A percentile compares a stretch with the other conserved stretches of the same genome.
Conservation (phyloP, 2,113 vertebrate genomes). For the Chloropsis hardwickii region DNA sequence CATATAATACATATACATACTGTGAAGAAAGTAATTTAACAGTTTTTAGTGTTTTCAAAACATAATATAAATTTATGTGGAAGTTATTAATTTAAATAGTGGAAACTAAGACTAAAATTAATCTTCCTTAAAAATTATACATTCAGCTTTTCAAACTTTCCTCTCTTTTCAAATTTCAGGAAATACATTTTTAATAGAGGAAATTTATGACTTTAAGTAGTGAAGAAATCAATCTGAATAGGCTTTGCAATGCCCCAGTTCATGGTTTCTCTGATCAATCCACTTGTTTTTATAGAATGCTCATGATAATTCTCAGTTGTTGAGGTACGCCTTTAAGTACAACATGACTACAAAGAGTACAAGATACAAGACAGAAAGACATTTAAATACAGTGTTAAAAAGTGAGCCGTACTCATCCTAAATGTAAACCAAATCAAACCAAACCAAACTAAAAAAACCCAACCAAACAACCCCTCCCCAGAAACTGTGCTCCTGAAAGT, state of each 20-base stretch:
- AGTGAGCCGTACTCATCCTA: not conserved
- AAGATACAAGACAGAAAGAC: not conserved
- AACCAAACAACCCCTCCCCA: not conserved
- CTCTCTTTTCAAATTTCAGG: not conserved
- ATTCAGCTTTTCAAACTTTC: not conserved
- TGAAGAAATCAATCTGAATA: not conserved
- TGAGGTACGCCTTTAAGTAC: not conserved
- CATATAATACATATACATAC: too few species aligned
- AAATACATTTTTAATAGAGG: not conserved
- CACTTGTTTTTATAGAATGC: not conserved
- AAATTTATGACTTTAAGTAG: not conserved
- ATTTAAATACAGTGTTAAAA: not conserved
- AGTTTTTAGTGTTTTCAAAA: not conserved
- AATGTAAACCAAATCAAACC: not conserved
- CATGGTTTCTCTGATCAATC: not conserved
- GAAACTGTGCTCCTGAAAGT: not conserved
- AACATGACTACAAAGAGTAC: not conserved
- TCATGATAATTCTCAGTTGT: not conserved
- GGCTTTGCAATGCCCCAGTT: not conserved
- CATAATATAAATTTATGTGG: not conserved
- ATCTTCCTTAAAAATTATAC: not conserved
- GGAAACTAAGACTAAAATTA: not conserved
- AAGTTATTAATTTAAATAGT: not conserved
- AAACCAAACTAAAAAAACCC: not conserved
- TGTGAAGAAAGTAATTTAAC: not conserved